Evolutionary conservation across 2,888 invertebrate genomes (phyloP).

Genomic region (Ophion costatus): DNA sequence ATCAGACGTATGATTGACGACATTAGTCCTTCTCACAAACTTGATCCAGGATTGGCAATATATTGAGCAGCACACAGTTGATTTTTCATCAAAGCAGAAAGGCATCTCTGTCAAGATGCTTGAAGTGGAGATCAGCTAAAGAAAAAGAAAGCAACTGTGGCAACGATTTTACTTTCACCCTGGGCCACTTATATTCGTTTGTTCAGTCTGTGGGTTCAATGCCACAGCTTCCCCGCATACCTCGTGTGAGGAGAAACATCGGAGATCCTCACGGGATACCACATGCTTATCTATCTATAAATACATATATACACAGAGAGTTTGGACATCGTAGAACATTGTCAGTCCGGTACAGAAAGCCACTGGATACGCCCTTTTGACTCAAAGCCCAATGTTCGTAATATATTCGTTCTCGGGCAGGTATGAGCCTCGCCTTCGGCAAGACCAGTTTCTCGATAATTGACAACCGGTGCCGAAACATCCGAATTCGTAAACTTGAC

Average conservation of each 20-base stretch:
- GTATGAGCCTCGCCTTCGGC: conserved; percentile 20
- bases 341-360: not conserved
- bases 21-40: too few species aligned
- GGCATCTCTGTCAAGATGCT: not conserved
- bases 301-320: not conserved
- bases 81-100: not conserved
- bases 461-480: conserved; percentile 56
- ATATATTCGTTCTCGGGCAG: conserved; percentile 2
- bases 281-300: too few species aligned
- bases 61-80: not conserved
- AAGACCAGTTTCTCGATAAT: conserved; percentile 24
- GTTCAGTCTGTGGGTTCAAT: conserved; percentile 60
- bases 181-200: conserved; percentile 49
- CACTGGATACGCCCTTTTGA: conserved; percentile 5
- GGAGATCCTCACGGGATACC: not conserved
- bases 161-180: conserved; percentile 62
- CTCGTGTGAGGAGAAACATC: not conserved
- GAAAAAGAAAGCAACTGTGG: conserved; percentile 58
- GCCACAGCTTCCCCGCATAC: conserved; percentile 43
- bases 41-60: not conserved
- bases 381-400: not conserved
- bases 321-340: not conserved
- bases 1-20: too few species aligned
- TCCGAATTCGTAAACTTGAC: conserved; percentile 68
- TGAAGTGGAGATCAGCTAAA: conserved; percentile 4